A percentile compares a stretch with the other conserved stretches of the same genome.
phyloP scores from a whole-genome alignment of 2,797 vertebrate species.

The Lepus townsendii region DNA sequence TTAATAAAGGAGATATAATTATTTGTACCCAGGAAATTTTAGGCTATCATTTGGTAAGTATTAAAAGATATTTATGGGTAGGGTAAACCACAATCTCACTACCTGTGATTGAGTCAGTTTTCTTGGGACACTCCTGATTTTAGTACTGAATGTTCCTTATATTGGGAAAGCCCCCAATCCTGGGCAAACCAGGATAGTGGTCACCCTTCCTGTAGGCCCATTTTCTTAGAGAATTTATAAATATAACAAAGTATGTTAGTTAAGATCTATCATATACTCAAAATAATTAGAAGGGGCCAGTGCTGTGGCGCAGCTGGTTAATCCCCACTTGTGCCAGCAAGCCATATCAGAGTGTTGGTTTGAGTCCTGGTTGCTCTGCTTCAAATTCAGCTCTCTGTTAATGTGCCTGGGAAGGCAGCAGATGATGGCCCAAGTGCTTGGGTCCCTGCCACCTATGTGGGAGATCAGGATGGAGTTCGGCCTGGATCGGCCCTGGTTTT shows the following conservation, averaged over 20 bases:
- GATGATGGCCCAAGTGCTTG: no score
- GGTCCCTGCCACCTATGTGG: no score
- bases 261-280: background rate
- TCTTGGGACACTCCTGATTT: background rate
- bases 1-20: slow-evolving; percentile 44
- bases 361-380: no score
- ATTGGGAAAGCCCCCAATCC: background rate
- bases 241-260: slow-evolving; percentile 12
- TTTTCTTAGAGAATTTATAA: slow-evolving; percentile 20
- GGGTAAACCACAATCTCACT: background rate
- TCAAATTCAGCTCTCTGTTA: no score
- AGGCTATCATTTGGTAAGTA: slow-evolving; percentile 18
- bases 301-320: no score
- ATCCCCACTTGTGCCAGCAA: no score
- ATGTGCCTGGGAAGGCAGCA: no score
- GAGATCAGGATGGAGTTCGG: no score
- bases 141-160: background rate
- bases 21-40: background rate
- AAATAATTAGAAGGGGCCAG: background rate
- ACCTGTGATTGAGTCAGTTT: background rate
- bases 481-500: no score
- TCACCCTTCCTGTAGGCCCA: background rate
- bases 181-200: background rate
- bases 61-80: slow-evolving; percentile 15
- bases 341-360: no score